phyloP scores from a whole-genome alignment of 2,888 invertebrate species.

The Chalcosyrphus nemorum region DNA sequence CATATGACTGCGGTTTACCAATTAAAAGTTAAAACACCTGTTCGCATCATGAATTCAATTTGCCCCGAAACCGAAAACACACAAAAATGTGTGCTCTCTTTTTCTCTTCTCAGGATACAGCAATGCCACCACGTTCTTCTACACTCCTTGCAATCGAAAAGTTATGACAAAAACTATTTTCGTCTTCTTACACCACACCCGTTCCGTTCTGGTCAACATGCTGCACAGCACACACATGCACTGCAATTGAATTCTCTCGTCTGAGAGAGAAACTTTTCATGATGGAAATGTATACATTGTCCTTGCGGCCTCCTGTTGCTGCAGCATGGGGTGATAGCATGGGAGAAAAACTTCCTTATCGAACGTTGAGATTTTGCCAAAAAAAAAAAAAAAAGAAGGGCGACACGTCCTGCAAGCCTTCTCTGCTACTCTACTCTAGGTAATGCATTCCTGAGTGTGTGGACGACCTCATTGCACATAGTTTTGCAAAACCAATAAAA shows the following conservation, averaged over 20 bases:
- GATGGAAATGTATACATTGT: conserved; percentile 38
- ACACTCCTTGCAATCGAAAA: conserved; percentile 27
- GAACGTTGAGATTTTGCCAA: conserved; percentile 48
- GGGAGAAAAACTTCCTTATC: conserved; percentile 34
- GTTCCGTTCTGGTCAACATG: conserved; percentile 51
- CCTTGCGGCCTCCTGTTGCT: conserved; percentile 55
- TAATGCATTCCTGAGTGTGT: conserved; percentile 63
- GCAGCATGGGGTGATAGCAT: neutral
- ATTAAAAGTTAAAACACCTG: conserved; percentile 72
- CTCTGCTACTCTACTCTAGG: neutral
- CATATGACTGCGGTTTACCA: conserved; percentile 50
- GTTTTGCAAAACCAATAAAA: conserved; percentile 63
- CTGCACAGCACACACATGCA: conserved; percentile 31
- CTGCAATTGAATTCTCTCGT: conserved; percentile 61
- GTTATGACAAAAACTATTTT: conserved; percentile 68
- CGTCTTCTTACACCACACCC: conserved; percentile 23
- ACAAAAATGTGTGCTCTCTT: conserved; percentile 21
- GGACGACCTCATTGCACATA: conserved; percentile 66
- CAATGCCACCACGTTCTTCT: neutral
- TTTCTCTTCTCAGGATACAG: neutral
- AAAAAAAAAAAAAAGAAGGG: conserved; percentile 10
- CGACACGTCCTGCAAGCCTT: conserved; percentile 54
- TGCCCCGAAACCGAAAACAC: conserved; percentile 21
- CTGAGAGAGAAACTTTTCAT: conserved; percentile 43
- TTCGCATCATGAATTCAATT: conserved; percentile 61